Evolutionary conservation across 2,113 vertebrate genomes (phyloP).

Genomic region (Peromyscus maniculatus): DNA sequence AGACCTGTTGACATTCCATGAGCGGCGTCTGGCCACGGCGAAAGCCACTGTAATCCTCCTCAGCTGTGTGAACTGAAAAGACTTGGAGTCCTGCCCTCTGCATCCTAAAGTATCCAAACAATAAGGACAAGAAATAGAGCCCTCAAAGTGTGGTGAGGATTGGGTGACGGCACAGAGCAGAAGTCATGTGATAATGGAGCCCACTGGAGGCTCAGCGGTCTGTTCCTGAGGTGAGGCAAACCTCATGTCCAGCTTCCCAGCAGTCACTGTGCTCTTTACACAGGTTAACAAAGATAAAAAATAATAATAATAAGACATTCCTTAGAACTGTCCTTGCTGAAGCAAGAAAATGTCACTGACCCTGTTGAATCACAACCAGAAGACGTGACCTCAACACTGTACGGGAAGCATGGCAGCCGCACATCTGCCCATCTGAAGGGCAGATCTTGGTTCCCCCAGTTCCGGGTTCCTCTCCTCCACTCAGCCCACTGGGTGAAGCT

Average conservation of each 20-base stretch:
- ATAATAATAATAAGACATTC: too few species aligned
- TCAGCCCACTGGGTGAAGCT: background rate
- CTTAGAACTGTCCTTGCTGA: background rate
- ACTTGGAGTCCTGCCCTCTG: background rate
- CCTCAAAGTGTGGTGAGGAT: background rate
- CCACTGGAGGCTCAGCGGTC: background rate
- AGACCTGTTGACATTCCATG: background rate
- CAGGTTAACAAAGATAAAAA: background rate
- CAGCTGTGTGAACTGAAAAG: background rate
- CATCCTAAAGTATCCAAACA: background rate
- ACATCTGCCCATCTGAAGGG: background rate
- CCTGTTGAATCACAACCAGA: background rate
- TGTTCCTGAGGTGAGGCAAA: too few species aligned
- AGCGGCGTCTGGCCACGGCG: too few species aligned
- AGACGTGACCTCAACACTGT: background rate
- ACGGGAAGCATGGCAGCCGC: background rate
- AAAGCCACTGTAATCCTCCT: background rate
- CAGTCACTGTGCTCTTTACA: background rate
- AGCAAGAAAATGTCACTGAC: background rate
- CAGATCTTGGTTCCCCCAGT: background rate
- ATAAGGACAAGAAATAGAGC: background rate
- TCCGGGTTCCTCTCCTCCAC: background rate
- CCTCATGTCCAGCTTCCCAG: background rate
- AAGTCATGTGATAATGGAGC: background rate
- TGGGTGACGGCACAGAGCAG: fast-evolving